Evolutionary conservation across 2,888 invertebrate genomes (phyloP).

Genomic region (Agapetus fuscipes): DNA sequence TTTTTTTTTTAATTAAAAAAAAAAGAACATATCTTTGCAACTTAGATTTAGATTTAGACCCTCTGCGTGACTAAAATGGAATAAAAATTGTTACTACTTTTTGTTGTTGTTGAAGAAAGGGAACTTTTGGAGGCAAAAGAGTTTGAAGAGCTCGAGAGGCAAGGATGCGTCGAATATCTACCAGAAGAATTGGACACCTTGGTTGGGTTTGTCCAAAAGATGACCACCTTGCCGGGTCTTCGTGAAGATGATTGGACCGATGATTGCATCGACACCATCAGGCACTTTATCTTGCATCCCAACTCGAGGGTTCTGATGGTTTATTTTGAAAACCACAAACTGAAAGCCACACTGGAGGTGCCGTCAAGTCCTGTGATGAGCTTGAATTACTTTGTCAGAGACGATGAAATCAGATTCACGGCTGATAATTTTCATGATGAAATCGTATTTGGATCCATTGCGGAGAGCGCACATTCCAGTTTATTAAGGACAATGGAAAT

Average conservation of each 20-base stretch:
- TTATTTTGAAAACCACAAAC: conserved; percentile 47
- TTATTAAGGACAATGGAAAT: conserved; percentile 52
- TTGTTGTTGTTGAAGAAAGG: too few relatives aligned
- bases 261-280: conserved; percentile 47
- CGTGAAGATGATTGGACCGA: conserved; percentile 66
- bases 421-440: conserved; percentile 59
- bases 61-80: too few relatives aligned
- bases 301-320: conserved; percentile 48
- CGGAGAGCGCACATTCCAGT: conserved; percentile 56
- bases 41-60: too few relatives aligned
- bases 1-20: too few relatives aligned
- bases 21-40: too few relatives aligned
- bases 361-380: conserved; percentile 53
- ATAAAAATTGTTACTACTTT: too few relatives aligned
- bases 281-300: conserved; percentile 53
- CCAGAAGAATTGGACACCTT: conserved; percentile 51
- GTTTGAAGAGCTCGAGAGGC: too few relatives aligned
- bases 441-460: conserved; percentile 58
- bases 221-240: conserved; percentile 66
- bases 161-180: too few relatives aligned
- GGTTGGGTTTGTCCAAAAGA: conserved; percentile 49
- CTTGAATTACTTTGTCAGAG: conserved; percentile 57
- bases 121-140: too few relatives aligned
- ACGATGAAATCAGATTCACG: conserved; percentile 49
- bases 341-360: conserved; percentile 47